Evolutionary conservation across 2,113 vertebrate species (phyloP).

Genomic region (Balaeniceps rex): DNA sequence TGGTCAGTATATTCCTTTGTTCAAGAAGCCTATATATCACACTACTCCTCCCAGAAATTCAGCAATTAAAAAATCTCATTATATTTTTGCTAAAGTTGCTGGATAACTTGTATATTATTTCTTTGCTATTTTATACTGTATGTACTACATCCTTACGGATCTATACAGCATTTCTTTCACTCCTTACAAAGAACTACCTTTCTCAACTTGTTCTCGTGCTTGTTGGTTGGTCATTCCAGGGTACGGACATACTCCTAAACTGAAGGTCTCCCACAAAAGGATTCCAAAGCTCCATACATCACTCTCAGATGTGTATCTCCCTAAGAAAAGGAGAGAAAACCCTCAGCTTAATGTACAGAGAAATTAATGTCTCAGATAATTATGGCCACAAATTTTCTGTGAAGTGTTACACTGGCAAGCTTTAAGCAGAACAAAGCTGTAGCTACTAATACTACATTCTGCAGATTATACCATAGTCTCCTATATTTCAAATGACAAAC

Average conservation of each 20-base stretch:
- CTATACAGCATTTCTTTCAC: not conserved
- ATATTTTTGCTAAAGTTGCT: not conserved
- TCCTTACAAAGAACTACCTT: slow-evolving; percentile 73
- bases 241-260: slow-evolving; percentile 93
- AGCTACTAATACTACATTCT: not conserved
- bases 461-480: not conserved
- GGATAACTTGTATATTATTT: not conserved
- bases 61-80: not conserved
- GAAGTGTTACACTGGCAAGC: not conserved
- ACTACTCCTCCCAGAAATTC: not conserved
- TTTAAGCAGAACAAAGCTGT: not conserved
- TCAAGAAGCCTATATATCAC: not conserved
- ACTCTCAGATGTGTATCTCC: slow-evolving; percentile 96
- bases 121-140: not conserved
- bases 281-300: slow-evolving; percentile 98
- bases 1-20: not conserved
- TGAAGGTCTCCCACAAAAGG: slow-evolving; percentile 97
- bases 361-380: not conserved
- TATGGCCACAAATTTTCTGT: not conserved
- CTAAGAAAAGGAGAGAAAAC: slow-evolving; percentile 59
- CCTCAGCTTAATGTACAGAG: not conserved
- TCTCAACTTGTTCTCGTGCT: slow-evolving; percentile 95
- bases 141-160: not conserved
- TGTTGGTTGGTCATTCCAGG: slow-evolving; percentile 99
- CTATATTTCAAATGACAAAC: not conserved